Evolutionary conservation across 1,140 invertebrate species (phyloP).

Genomic region (Calycopis cecrops): DNA sequence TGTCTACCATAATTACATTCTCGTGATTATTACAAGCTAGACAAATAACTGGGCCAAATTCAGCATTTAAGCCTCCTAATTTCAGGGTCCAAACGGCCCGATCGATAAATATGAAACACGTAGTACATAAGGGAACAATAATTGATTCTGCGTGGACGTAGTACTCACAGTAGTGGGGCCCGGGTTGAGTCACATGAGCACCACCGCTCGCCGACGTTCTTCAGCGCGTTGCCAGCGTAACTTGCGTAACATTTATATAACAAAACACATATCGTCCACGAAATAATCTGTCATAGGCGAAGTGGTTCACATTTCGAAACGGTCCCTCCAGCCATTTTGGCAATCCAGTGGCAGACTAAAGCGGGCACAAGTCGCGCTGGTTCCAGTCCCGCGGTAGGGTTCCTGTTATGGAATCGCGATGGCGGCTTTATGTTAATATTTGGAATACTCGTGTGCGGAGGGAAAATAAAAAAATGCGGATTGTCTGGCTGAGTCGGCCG

Average conservation of each 20-base stretch:
- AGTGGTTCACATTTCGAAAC: conserved; percentile 36
- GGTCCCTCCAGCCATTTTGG: conserved; percentile 59
- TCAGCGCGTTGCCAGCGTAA: conserved; percentile 48
- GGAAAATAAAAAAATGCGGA: conserved; percentile 69
- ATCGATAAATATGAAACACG: conserved; percentile 48
- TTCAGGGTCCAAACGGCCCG: conserved; percentile 36
- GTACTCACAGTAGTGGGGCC: conserved; percentile 51
- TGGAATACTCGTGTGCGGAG: conserved; percentile 43
- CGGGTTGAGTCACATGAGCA: conserved; percentile 53
- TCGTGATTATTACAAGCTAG: conserved; percentile 18
- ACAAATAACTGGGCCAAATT: conserved; percentile 21
- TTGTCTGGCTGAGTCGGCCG: conserved; percentile 59
- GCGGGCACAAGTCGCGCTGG: conserved; percentile 22
- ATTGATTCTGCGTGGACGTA: conserved; percentile 33
- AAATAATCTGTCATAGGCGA: conserved; percentile 44
- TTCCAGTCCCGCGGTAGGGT: conserved; percentile 25
- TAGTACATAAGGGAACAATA: conserved; percentile 14
- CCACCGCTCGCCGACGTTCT: conserved; percentile 48
- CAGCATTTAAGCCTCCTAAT: conserved; percentile 39
- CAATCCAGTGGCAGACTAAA: conserved; percentile 37
- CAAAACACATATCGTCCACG: conserved; percentile 46
- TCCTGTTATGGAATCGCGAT: conserved; percentile 21
- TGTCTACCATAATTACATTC: not conserved
- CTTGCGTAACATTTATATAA: conserved; percentile 72
- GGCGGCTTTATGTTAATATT: conserved; percentile 39